A percentile compares a stretch with the other conserved stretches of the same genome.
These are phyloP conservation scores for Ellobium chinense DNA, from an alignment of 2,888 invertebrate genomes.

Conservation along the genomic window DNA sequence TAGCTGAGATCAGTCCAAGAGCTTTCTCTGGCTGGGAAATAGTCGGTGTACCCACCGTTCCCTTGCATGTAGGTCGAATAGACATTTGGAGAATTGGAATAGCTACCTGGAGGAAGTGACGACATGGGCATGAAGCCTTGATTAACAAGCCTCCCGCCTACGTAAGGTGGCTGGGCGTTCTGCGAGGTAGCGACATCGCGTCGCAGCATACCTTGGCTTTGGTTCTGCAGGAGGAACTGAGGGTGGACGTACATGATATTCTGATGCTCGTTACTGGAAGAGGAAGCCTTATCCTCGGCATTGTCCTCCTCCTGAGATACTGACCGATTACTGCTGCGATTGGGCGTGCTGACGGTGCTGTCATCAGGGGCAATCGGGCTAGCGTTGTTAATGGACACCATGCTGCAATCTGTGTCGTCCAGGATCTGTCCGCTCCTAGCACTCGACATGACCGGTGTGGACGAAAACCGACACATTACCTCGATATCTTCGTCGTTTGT, in stretches of 20 bases:
- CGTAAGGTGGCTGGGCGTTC: not conserved
- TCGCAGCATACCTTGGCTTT: not conserved
- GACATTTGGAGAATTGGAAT: not conserved
- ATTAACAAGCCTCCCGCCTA: not conserved
- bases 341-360: not conserved
- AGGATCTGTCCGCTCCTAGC: slow-evolving; percentile 6
- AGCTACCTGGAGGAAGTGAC: not conserved
- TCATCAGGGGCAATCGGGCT: slow-evolving; percentile 37
- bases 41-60: slow-evolving; percentile 43
- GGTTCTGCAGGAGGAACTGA: slow-evolving; percentile 7
- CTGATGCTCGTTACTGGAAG: not conserved
- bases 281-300: not conserved
- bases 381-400: slow-evolving; percentile 31
- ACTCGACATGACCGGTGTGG: slow-evolving; percentile 44
- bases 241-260: slow-evolving; percentile 37
- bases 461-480: slow-evolving; percentile 54
- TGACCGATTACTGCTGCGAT: slow-evolving; percentile 19
- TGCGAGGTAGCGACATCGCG: slow-evolving; percentile 6
- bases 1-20: slow-evolving; percentile 44
- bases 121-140: not conserved
- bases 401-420: slow-evolving; percentile 25
- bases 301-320: not conserved
- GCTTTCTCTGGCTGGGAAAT: slow-evolving; percentile 20
- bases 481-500: slow-evolving; percentile 52
- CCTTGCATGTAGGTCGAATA: slow-evolving; percentile 40